phyloP scores from a whole-genome alignment of 1,140 invertebrate species.

The Papilio machaon region DNA sequence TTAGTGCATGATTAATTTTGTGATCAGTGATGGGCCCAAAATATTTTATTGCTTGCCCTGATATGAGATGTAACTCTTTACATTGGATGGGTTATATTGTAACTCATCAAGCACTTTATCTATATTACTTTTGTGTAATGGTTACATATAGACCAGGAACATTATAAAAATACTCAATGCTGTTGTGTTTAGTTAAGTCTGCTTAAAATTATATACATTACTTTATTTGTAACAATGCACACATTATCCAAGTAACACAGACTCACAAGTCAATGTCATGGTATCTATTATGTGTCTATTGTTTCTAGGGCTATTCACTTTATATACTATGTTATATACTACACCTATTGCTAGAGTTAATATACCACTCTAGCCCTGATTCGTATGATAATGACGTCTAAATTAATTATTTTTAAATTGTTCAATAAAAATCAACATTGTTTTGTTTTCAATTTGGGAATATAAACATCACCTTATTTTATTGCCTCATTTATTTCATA shows the following conservation, averaged over 20 bases:
- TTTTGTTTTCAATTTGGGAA: no score
- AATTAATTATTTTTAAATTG: neutral
- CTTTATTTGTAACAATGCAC: constrained; percentile 32
- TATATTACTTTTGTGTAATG: neutral
- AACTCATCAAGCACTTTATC: no score
- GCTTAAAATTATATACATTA: constrained; percentile 19
- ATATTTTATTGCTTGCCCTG: no score
- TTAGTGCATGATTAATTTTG: no score
- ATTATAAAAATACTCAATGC: constrained; percentile 37
- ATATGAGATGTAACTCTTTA: no score
- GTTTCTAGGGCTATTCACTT: neutral
- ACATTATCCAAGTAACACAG: constrained; percentile 7
- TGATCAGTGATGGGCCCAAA: no score
- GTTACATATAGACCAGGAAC: neutral
- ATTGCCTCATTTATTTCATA: neutral
- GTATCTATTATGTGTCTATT: constrained; percentile 1
- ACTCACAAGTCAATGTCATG: neutral
- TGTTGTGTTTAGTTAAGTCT: constrained; percentile 38
- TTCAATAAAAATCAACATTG: neutral
- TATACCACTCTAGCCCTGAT: neutral
- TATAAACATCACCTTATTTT: no score
- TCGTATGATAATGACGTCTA: constrained; percentile 26
- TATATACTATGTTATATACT: neutral
- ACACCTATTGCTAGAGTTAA: neutral
- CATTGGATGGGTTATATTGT: no score